Evolutionary conservation across 2,113 vertebrate species (phyloP).

Genomic region (Grammomys dolichurus): DNA sequence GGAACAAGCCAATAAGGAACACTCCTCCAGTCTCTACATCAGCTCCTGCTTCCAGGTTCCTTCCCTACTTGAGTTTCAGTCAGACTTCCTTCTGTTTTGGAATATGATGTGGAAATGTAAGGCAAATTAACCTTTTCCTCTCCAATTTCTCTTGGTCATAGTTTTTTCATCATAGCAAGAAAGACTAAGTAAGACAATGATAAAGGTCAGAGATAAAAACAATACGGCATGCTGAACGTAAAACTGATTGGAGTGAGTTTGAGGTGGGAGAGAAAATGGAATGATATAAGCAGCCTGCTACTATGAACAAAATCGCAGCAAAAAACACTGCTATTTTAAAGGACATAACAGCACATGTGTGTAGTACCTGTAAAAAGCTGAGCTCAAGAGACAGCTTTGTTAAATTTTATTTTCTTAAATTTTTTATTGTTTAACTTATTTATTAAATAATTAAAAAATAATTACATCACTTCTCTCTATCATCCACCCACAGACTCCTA

Average conservation of each 20-base stretch:
- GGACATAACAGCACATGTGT: fast-evolving
- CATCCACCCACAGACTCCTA: neutral
- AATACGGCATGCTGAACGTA: neutral
- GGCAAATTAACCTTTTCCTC: neutral
- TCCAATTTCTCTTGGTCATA: neutral
- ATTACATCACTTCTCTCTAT: neutral
- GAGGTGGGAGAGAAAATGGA: neutral
- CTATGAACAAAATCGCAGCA: neutral
- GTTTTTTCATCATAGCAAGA: neutral
- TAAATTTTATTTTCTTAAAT: neutral
- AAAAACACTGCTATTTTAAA: neutral
- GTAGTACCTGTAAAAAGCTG: neutral
- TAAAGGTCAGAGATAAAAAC: neutral
- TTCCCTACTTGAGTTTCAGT: neutral
- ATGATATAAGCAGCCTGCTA: too few species aligned
- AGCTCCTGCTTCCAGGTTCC: neutral
- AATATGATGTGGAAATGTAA: neutral
- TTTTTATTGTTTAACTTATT: neutral
- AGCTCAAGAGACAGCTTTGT: neutral
- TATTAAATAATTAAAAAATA: neutral
- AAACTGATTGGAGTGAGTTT: neutral
- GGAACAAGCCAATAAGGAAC: neutral
- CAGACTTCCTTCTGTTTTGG: neutral
- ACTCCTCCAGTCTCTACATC: neutral
- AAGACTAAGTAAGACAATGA: too few species aligned